Evolutionary conservation across 2,888 invertebrate genomes (phyloP), one percentile per base, ranked within the genome.

Genomic region (Laspeyria flexula): DNA sequence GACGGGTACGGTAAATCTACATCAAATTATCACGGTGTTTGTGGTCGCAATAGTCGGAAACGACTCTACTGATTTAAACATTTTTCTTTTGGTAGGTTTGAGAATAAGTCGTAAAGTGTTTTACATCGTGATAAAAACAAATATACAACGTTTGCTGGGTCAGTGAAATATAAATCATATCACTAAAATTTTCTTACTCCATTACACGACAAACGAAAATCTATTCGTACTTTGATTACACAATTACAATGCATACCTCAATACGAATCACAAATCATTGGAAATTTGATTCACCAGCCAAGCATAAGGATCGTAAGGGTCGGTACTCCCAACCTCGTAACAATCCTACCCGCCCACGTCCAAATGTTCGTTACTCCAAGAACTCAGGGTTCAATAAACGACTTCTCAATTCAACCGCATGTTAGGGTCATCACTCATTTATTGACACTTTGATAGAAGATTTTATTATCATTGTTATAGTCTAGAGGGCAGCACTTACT

Each of bases 381-480:
- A 47, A 52, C 46, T 33, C 29, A 33, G 45, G 43, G 65, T 62
- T 65, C 64, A 65, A 62, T 35, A 66, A 52, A 64, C 68, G 59
- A 54, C 61, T 58, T 54, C 48, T 44, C 53, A 55, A 68, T 66
- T 62, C 57, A 62, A 59, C 35, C 49, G 57, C 51, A 30, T 45
- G 41, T 31, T 31, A 41, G 25, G 30, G 23, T 4, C 13, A 12
- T 41, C 37, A 15, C 35, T 37, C 30, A 42, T 23, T 44, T 25
- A 44, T 37, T 23, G 35, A 25, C n/a, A 30, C 9, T n/a, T 15
- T 42, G 35, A 15, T 13, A 11, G 9, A 1, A 6, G 25, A 25
- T 25, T 25, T 25, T 25, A 7, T 18, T 15, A 6, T 31, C 38
- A 7, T 25, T 25, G 7, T 4, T 6, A 25, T 7, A 25, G 25